phyloP scores from a whole-genome alignment of 2,797 vertebrate genomes.

The Ficedula albicollis region DNA sequence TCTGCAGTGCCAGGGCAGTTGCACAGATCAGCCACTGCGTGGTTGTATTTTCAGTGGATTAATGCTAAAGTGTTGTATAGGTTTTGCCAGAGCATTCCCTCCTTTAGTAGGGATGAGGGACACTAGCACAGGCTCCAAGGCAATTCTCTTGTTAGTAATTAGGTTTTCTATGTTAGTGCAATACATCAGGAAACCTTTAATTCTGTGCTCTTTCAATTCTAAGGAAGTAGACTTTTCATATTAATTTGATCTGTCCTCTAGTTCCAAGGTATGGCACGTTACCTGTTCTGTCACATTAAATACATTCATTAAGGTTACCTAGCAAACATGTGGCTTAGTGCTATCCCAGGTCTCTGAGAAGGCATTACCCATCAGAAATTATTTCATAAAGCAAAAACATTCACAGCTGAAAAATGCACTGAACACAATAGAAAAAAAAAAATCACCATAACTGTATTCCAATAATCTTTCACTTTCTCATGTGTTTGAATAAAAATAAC shows the following conservation, averaged over 20 bases:
- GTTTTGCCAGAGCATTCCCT: background rate
- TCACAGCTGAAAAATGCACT: constrained; percentile 72
- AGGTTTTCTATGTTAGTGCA: constrained; percentile 63
- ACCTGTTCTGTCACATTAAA: constrained; percentile 35
- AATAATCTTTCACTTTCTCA: constrained; percentile 54
- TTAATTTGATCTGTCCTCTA: background rate
- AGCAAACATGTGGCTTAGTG: constrained; percentile 27
- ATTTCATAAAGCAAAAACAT: constrained; percentile 68
- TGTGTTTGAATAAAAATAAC: constrained; percentile 53
- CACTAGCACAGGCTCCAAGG: background rate
- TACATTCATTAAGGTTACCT: constrained; percentile 57
- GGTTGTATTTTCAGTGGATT: background rate
- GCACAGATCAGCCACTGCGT: background rate
- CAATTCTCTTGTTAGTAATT: constrained; percentile 44
- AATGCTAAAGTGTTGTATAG: background rate
- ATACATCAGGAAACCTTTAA: constrained; percentile 26
- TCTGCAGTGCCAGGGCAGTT: background rate
- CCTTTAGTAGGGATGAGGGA: background rate
- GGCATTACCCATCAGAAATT: constrained; percentile 46
- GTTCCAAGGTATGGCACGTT: constrained; percentile 26
- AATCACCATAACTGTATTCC: constrained; percentile 55
- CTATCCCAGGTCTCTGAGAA: constrained; percentile 54
- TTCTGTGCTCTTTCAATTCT: constrained; percentile 44
- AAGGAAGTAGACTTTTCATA: constrained; percentile 13
- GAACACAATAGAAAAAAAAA: constrained; percentile 47